Evolutionary conservation across 2,888 invertebrate genomes (phyloP), one percentile per base, ranked within the genome.

Genomic region (Parapristionchus giblindavisi): DNA sequence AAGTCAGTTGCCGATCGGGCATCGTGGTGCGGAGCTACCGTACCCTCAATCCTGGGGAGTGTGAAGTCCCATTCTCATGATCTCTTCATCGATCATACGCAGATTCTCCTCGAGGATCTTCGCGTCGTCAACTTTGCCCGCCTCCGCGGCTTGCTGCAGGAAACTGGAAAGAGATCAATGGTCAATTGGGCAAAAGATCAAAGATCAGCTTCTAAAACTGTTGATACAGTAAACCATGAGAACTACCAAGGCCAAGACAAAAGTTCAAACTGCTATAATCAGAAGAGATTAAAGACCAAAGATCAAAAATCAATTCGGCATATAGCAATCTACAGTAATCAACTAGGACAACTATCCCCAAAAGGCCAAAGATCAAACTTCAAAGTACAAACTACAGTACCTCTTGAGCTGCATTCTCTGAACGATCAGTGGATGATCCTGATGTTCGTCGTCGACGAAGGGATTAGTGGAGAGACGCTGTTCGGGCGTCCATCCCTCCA

Each of bases 61-160:
- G 32, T 71, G 56, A 29, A 71, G 38, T 4, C 70, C 70, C 70
- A 71, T 32, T 71, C 40, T 5, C 27, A 71, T 17, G 5, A 71
- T 24, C 29, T 71, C 70, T 21, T 71, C 70, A 3, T 71, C 70
- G 29, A 71, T 71, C 56, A 56, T 38, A 21, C 70, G n/a, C 29
- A 73, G 61, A 73, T 61, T 73, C 51, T 60, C 61, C 51, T 73
- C 73, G 21, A 73, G 24, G n/a, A 60, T 60, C 24, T 51, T 21
- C 0, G 61, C 60, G n/a, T 60, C 51, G 61, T 73, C 73, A 43
- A 73, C 43, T 36, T 61, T 40, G 11, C 73, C 73, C 0, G 60
- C 73, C 6, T 73, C 60, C 51, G 61, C 73, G 2, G 73, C 73
- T 48, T 73, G 73, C 51, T 61, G 60, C 8, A 73, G 61, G 61